Base-by-base conservation (phyloP, 2,888 invertebrate species). In the Napeogenes sylphis region DNA sequence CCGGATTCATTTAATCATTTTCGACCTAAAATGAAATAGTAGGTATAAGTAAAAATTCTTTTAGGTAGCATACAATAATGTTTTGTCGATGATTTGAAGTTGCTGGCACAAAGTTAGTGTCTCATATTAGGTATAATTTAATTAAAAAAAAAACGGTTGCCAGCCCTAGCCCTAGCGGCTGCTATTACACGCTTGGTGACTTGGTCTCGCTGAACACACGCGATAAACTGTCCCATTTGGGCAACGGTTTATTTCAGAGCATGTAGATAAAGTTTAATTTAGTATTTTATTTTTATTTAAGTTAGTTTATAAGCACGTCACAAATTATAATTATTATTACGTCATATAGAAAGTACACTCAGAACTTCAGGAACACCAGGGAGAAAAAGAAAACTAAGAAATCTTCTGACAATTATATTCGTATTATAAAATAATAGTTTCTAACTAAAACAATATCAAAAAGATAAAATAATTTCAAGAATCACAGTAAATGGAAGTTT, bases 401-500 rank as follows among this genome's bases (percentile, higher is more conserved):
- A 4, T 6, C 21, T 30, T 47, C 30, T 30, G 51, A 51, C 51
- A 51, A 51, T 30, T 51, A 51, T 51, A 30, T 51, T 30, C 10
- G 21, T 51, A 51, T 47, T 47, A 21, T 55, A 65, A 62, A 66
- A 66, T 42, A 64, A 58, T 62, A 62, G 56, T 21, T 51, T 30
- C 30, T 5, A 8, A 51, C 10, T 51, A 62, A 68, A 63, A 64
- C 56, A 64, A 56, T 42, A 63, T 61, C 53, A 63, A 55, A 55
- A 33, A 66, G 61, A 66, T 65, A 54, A 66, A 59, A 68, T 61
- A 68, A 65, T 67, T 61, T 68, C 70, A 80, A 80, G 84, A 81
- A 87, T 87, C 87, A 87, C 85, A 87, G 83, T 79, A 77, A 75
- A 80, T 80, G 79, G 81, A 86, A 85, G 84, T 75, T 80, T 81